Percentiles rank a stretch among this genome's conserved stretches.
Conservation (phyloP, 2,888 invertebrate species). For the Tenodera sinensis region DNA sequence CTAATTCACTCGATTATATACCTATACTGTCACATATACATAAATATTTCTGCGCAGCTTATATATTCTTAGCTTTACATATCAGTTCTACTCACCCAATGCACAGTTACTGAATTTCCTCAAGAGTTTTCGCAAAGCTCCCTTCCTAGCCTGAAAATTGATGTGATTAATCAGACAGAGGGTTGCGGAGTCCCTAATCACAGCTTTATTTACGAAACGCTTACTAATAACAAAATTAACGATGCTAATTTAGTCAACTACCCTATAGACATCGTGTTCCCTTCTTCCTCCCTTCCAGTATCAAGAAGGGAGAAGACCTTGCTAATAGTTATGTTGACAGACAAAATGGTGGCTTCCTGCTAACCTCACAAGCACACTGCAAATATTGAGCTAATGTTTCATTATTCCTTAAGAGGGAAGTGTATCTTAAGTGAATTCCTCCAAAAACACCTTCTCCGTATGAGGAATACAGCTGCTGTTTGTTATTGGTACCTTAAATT, state of each 20-base stretch:
- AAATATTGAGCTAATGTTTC: neutral
- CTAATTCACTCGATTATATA: too few relatives aligned
- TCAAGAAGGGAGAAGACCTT: neutral
- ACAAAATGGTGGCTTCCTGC: neutral
- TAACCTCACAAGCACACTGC: neutral
- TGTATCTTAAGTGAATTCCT: neutral
- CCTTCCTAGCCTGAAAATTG: neutral
- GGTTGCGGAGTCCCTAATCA: neutral
- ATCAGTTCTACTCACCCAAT: too few relatives aligned
- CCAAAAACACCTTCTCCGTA: neutral
- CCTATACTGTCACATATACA: too few relatives aligned
- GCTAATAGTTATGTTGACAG: neutral
- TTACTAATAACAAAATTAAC: neutral
- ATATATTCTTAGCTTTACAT: too few relatives aligned
- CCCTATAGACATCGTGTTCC: neutral
- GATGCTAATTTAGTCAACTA: conserved; percentile 1
- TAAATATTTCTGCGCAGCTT: too few relatives aligned
- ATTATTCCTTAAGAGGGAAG: neutral
- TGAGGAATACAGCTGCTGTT: too few relatives aligned
- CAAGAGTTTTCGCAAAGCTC: neutral
- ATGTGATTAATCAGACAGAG: neutral
- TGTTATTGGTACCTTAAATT: too few relatives aligned
- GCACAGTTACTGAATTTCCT: too few relatives aligned
- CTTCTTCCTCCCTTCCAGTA: neutral
- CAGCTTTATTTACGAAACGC: neutral